Evolutionary conservation across 2,113 vertebrate species (phyloP), one percentile per base, ranked within the genome.

Genomic region (Salvelinus sp.): DNA sequence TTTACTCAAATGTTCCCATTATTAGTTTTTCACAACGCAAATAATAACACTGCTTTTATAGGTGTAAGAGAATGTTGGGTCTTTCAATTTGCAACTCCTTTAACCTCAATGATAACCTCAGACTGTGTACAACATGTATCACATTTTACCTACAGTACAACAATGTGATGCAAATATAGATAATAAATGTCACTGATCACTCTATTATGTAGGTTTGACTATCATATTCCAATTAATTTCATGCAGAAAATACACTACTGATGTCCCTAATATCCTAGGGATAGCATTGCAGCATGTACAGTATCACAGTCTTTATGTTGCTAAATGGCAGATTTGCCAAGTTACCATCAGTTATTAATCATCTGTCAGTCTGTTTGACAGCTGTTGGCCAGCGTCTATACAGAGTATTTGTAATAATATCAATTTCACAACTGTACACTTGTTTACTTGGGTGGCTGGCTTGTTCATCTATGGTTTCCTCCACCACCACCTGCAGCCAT

Each of bases 381-480:
- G 76, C 68, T 87, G 85, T 72, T 73, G 18, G 58, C 4, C 58
- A 23, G n/a, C n/a, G 38, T 44, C 38, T 44, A 9, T 57, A 14
- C 30, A 33, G 75, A 71, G 77, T 65, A 74, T 74, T 38, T 48
- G 33, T 44, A 44, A 7, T 65, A 47, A 14, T 85, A 74, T 77
- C 76, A 72, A 67, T 80, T 78, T 83, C 74, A 86, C 78, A 62
- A 71, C 63, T 74, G 79, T 76, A 71, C 85, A 72, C 82, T 84
- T 87, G 81, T 87, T 86, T 62, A 62, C 58, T 62, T 27, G 18
- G 12, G 28, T 14, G 33, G 57, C 6, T 18, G 79, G 82, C 81
- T 83, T 76, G 80, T 84, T 88, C 83, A 14, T 54, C 16, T 54
- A 86, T 85, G 83, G 87, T 85, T 79, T 85, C 87, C 87, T 91